Evolutionary conservation across 2,888 invertebrate species (phyloP), one percentile per base, ranked within the genome.

Genomic region (Rhagonycha lutea): DNA sequence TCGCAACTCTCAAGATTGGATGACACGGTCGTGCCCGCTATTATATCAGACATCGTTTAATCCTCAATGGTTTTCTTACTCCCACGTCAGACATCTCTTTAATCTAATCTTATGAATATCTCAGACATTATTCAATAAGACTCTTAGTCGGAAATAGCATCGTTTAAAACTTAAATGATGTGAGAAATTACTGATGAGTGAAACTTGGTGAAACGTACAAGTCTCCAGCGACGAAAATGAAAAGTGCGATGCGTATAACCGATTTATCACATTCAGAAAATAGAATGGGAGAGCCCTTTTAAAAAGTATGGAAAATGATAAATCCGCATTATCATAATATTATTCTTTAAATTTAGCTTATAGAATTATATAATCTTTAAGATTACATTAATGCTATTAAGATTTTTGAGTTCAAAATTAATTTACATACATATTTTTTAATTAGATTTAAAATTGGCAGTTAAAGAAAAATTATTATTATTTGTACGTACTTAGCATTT

Each of bases 401-500:
- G 18, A 18, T 18, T 2, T 18, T 18, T 2, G 18, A 18, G 18
- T 18, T 12, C 4, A 14, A 61, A 61, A 61, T 14, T 61, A 61
- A 61, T 61, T 61, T 61, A 61, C 4, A 61, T 61, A 18, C 18
- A 18, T 18, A 18, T 18, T 18, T 18, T 2, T 18, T 18, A 18
- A 18, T 18, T 18, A 2, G 18, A 18, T 18, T 18, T 18, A 18
- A 18, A 18, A 18, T 18, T 18, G 18, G 18, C 18, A 18, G 18
- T 18, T 18, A 18, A 18, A 18, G 18, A 18, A 18, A 18, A 18
- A n/a, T n/a, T n/a, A n/a, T 2, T 18, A 18, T 18, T 7, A 47
- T 47, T 32, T n/a, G 47, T 61, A 93, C 96, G 95, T 88, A 96
- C 96, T 96, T 96, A 88, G 96, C 96, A 91, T 96, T 96, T 89